Conservation (phyloP, 2,888 invertebrate species). For the Eumacrocentrus americanus region DNA sequence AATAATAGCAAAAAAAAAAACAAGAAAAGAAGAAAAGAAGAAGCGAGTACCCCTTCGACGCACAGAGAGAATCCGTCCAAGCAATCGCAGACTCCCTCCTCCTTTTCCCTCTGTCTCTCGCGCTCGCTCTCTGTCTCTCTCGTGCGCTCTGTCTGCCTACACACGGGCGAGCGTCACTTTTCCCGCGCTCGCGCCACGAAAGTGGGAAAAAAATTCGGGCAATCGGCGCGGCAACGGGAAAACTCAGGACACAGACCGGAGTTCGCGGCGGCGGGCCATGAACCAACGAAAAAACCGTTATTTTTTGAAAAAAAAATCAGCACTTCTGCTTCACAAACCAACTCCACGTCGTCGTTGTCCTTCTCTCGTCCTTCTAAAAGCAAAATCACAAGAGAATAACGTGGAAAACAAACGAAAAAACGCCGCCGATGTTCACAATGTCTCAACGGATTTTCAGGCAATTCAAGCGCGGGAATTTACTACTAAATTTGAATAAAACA, state of each 20-base stretch:
- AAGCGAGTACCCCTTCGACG: constrained; percentile 18
- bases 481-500: not conserved
- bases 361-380: no score
- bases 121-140: not conserved
- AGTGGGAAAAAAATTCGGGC: constrained; percentile 15
- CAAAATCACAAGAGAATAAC: no score
- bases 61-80: constrained; percentile 17
- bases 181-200: constrained; percentile 28
- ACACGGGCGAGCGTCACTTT: constrained; percentile 22
- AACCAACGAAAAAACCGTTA: not conserved
- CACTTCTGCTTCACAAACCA: not conserved
- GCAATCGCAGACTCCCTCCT: constrained; percentile 14
- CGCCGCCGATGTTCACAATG: no score
- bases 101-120: not conserved
- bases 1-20: constrained; percentile 15
- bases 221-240: constrained; percentile 19
- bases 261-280: not conserved
- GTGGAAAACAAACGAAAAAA: no score
- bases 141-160: not conserved
- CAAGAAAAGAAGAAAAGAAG: constrained; percentile 4
- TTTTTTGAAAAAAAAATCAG: not conserved
- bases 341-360: not conserved
- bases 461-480: no score
- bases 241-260: constrained; percentile 8
- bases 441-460: no score